Conservation (phyloP, 1,140 invertebrate species). For the Batillaria attramentaria region DNA sequence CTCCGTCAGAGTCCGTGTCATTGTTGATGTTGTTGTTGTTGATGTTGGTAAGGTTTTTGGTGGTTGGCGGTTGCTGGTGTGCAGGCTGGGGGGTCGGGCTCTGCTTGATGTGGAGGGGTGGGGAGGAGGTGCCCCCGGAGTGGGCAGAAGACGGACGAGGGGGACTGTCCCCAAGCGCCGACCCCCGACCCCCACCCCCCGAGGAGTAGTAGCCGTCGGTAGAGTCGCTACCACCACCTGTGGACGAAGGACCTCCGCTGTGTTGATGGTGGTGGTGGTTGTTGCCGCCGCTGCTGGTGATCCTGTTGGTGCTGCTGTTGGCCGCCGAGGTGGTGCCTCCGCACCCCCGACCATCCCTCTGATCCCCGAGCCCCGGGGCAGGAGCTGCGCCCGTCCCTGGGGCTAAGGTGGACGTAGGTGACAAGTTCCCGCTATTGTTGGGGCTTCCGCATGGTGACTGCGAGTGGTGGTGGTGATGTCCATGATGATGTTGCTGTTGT, state of each 20-base stretch:
- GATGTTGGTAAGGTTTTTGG: conserved; percentile 12
- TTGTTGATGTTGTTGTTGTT: conserved; percentile 8
- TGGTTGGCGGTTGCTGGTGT: conserved; percentile 12
- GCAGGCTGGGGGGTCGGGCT: conserved; percentile 26
- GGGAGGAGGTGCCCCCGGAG: conserved; percentile 9
- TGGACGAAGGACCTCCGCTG: background rate
- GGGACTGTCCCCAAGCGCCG: conserved; percentile 17
- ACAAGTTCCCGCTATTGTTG: conserved; percentile 13
- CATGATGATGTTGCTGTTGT: conserved; percentile 22
- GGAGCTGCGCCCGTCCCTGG: background rate
- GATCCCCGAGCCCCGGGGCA: background rate
- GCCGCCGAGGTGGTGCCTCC: background rate
- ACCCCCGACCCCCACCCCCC: background rate
- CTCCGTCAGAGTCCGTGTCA: conserved; percentile 1
- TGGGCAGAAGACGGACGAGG: conserved; percentile 17
- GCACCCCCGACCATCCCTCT: background rate
- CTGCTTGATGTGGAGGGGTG: conserved; percentile 26
- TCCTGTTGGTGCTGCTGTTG: conserved; percentile 32
- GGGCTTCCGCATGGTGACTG: conserved; percentile 28
- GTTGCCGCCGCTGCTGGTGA: conserved; percentile 23
- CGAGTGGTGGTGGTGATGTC: conserved; percentile 5
- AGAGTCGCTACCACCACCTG: background rate
- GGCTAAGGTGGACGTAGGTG: conserved; percentile 14
- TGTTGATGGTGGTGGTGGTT: conserved; percentile 14
- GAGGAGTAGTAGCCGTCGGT: conserved; percentile 26